Base-by-base conservation (phyloP, 1,140 invertebrate species). In the Zeugodacus cucurbitae region DNA sequence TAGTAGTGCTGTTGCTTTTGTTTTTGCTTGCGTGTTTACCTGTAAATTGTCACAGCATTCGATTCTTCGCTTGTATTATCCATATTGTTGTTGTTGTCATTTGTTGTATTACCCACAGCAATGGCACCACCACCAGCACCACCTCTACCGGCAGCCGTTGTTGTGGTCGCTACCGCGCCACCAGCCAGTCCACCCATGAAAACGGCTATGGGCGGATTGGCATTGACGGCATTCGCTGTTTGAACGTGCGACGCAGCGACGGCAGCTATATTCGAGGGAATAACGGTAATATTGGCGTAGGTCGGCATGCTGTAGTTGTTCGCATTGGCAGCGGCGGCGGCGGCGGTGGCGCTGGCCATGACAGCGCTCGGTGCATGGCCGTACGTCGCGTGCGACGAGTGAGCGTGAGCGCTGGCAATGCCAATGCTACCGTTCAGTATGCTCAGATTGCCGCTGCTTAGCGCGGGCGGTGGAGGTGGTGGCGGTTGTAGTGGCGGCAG, bases 1-100 rank as follows among this genome's bases (percentile, higher is more conserved):
- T 22, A 82, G 10, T 11, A 5, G 20, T 2, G n/a, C 1, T 6
- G 4, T 70, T 48, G 41, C 37, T 5, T 62, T 48, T 48, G 37
- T 34, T 14, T n/a, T 44, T 82, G 41, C 34, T 37, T 82, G 37
- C 41, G 26, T 48, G 74, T 74, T 94, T 95, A 97, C 96, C 96
- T 96, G 95, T 97, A 97, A 94, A 97, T 97, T 89, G 96, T 97
- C 94, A 96, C 96, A 93, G 96, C 95, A 94, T 96, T 96, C 92
- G 96, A 96, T 94, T 97, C 96, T 91, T 97, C 96, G 95, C 96
- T 97, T 91, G 95, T 95, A 93, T 96, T 96, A 94, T 96, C 96
- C 88, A 96, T 95, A 93, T 96, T 96, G 93, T 96, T 96, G 93
- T 96, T 96, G 90, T 94, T 95, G 93, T 95, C 95, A 93, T 95